phyloP scores from a whole-genome alignment of 2,888 invertebrate species.

The Galerucella calmariensis region DNA sequence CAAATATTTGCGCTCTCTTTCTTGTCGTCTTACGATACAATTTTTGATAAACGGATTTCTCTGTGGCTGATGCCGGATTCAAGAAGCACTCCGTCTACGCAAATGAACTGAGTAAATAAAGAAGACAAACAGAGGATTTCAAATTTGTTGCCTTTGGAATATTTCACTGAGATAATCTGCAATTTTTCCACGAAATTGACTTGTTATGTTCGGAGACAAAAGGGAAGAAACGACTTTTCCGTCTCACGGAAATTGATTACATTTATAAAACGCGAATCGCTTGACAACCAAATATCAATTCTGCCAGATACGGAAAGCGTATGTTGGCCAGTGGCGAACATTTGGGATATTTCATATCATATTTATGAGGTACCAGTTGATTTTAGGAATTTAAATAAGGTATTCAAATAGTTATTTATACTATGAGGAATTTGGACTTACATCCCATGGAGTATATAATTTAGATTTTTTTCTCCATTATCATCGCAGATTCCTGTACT shows the following conservation, averaged over 20 bases:
- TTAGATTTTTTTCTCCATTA: no score
- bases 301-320: slow-evolving; percentile 41
- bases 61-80: slow-evolving; percentile 30
- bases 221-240: slow-evolving; percentile 47
- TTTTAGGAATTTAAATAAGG: no score
- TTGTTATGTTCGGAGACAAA: slow-evolving; percentile 57
- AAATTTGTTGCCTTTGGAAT: slow-evolving; percentile 59
- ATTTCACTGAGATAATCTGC: slow-evolving; percentile 59
- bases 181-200: slow-evolving; percentile 60
- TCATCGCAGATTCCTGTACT: no score
- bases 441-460: no score
- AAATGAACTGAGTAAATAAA: slow-evolving; percentile 53
- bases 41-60: slow-evolving; percentile 30
- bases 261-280: slow-evolving; percentile 56
- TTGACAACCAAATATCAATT: slow-evolving; percentile 57
- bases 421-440: no score
- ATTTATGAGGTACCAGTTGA: background rate
- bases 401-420: no score
- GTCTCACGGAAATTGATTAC: slow-evolving; percentile 58
- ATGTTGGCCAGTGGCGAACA: slow-evolving; percentile 13
- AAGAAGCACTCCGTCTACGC: slow-evolving; percentile 33
- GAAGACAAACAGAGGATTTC: slow-evolving; percentile 58
- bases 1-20: slow-evolving; percentile 30
- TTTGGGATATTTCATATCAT: background rate
- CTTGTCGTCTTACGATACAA: slow-evolving; percentile 25